Evolutionary conservation across 2,113 vertebrate species (phyloP).

Genomic region (Pteruthius melanotis): DNA sequence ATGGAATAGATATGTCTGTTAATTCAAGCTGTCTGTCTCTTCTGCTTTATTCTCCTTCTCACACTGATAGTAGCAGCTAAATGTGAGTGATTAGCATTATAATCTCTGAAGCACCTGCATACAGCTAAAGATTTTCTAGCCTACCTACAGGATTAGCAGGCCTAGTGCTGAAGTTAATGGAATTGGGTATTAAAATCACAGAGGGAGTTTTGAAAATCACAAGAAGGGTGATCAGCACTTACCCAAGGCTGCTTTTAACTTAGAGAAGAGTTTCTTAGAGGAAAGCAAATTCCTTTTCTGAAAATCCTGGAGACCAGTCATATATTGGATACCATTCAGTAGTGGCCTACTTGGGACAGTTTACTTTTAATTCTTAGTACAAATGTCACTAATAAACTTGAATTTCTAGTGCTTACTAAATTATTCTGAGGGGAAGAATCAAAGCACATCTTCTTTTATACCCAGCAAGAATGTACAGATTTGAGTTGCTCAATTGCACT

Average conservation of each 20-base stretch:
- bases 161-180: neutral
- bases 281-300: neutral
- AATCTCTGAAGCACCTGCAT: neutral
- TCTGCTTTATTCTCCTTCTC: neutral
- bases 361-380: neutral
- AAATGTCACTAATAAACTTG: neutral
- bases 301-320: neutral
- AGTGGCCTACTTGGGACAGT: neutral
- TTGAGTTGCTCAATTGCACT: neutral
- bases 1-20: neutral
- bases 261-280: neutral
- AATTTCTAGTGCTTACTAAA: neutral
- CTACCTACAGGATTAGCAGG: neutral
- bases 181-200: conserved; percentile 20
- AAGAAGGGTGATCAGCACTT: neutral
- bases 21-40: neutral
- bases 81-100: neutral
- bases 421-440: neutral
- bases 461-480: neutral
- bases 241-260: neutral
- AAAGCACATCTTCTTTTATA: neutral
- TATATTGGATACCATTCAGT: neutral
- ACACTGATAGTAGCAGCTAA: neutral
- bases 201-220: conserved; percentile 6
- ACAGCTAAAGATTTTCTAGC: neutral